A percentile compares a stretch with the other conserved stretches of the same genome.
Conservation (phyloP, 2,888 invertebrate species). For the Amphipoea lucens region DNA sequence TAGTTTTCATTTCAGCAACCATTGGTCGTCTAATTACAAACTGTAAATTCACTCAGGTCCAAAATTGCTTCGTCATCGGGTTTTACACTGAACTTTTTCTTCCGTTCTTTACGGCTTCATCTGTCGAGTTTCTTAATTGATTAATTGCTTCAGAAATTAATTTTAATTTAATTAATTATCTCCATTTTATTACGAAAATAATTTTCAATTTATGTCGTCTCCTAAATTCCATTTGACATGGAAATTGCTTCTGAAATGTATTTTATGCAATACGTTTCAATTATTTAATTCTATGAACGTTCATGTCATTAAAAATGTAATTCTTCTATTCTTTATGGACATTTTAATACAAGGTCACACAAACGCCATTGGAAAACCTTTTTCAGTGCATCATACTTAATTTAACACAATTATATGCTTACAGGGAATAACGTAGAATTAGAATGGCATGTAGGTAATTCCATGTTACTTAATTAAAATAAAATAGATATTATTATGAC, state of each 20-base stretch:
- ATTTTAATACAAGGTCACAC: neutral
- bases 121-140: conserved; percentile 30
- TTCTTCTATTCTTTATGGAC: neutral
- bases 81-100: conserved; percentile 13
- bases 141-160: conserved; percentile 34
- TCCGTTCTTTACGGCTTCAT: conserved; percentile 19
- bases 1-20: conserved; percentile 66
- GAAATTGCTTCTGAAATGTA: conserved; percentile 14
- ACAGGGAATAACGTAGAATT: neutral
- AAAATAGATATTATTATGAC: too few species aligned
- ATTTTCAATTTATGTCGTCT: conserved; percentile 10
- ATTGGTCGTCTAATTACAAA: conserved; percentile 58
- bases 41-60: conserved; percentile 42
- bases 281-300: neutral
- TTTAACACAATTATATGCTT: neutral
- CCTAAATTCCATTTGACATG: conserved; percentile 2
- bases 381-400: neutral
- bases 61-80: conserved; percentile 31
- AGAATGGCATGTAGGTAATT: neutral
- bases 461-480: neutral
- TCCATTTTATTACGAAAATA: neutral
- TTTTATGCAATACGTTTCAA: neutral
- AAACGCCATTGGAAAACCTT: neutral
- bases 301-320: neutral
- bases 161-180: conserved; percentile 28